A percentile compares a stretch with the other conserved stretches of the same genome.
Conservation (phyloP, 2,113 vertebrate species). For the Vulpes lagopus region DNA sequence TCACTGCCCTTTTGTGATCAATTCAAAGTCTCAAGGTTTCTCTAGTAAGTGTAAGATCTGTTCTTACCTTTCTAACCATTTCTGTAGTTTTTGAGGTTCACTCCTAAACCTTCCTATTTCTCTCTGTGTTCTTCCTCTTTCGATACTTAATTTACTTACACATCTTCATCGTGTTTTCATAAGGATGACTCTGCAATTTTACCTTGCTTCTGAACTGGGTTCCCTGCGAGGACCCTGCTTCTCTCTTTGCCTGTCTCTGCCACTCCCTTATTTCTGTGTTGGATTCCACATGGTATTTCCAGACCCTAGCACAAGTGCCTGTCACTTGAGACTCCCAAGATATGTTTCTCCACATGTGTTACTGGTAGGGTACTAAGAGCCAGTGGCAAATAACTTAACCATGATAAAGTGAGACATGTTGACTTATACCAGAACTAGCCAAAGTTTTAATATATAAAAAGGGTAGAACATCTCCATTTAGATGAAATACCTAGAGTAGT, state of each 20-base stretch:
- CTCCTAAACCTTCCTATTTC: background rate
- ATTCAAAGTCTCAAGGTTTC: background rate
- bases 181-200: background rate
- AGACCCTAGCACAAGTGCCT: background rate
- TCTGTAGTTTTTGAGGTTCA: background rate
- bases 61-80: slow-evolving; percentile 9
- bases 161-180: background rate
- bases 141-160: background rate
- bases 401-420: background rate
- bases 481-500: background rate
- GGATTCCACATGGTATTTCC: background rate
- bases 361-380: background rate
- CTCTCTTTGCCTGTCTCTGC: too few species aligned
- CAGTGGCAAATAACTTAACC: background rate
- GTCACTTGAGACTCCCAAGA: background rate
- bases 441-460: background rate
- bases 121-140: background rate
- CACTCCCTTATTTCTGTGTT: background rate
- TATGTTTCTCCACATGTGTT: background rate
- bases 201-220: background rate
- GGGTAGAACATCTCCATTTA: background rate
- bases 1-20: background rate
- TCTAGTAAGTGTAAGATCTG: background rate
- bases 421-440: background rate
- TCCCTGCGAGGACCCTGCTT: too few species aligned